phyloP scores from a whole-genome alignment of 2,797 vertebrate genomes.

The Aphelocoma californica region DNA sequence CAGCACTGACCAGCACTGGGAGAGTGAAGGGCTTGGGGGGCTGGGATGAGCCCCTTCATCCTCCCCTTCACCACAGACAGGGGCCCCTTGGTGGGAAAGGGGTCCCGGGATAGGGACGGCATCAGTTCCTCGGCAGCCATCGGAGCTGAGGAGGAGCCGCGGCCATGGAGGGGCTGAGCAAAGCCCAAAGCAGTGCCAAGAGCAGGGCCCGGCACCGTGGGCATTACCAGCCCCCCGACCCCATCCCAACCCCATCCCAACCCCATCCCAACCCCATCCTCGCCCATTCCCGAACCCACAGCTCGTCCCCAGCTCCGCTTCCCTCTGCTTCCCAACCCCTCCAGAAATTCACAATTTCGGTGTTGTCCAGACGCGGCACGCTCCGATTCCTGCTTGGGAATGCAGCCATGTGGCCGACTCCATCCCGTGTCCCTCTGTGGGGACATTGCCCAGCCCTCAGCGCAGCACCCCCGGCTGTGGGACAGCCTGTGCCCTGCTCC shows the following conservation, averaged over 20 bases:
- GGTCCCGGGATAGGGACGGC: not conserved
- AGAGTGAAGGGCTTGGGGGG: not conserved
- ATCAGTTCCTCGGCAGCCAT: rapidly evolving
- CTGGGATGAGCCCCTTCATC: not conserved
- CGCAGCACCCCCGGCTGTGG: rapidly evolving
- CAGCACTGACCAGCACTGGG: rapidly evolving
- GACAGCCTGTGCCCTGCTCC: not conserved
- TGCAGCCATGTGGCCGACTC: not conserved
- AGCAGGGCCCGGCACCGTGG: not conserved
- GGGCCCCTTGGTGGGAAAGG: not conserved
- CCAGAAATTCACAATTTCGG: rapidly evolving
- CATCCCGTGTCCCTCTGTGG: rapidly evolving
- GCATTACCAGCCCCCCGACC: not conserved
- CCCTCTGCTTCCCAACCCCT: not conserved
- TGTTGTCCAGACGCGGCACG: not conserved
- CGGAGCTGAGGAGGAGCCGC: rapidly evolving
- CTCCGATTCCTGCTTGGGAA: not conserved
- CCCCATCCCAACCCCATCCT: not conserved
- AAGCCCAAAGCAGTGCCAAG: not conserved
- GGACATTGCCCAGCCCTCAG: not conserved
- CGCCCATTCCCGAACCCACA: not conserved
- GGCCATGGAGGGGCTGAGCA: rapidly evolving
- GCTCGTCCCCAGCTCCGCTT: rapidly evolving
- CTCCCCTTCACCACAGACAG: not conserved
- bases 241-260: too few relatives aligned